These are phyloP conservation scores for Nephrocerus scutellatus DNA, from an alignment of 2,888 invertebrate genomes.

Conservation along the genomic window DNA sequence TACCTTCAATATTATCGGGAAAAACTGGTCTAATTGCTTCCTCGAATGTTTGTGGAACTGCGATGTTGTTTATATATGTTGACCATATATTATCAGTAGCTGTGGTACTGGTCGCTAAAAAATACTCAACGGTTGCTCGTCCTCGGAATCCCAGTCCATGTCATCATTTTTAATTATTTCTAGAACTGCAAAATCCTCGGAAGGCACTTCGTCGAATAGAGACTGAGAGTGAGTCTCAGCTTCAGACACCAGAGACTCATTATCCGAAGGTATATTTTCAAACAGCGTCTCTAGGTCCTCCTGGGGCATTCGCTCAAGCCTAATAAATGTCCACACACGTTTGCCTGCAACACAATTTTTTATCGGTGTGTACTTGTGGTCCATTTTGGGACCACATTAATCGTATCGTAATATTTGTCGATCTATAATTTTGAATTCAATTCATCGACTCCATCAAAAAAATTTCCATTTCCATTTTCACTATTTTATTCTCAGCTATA, in stretches of 20 bases:
- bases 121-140: neutral
- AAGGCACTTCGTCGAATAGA: neutral
- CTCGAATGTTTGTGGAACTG: conserved; percentile 1
- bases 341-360: conserved; percentile 1
- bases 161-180: neutral
- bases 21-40: conserved; percentile 1
- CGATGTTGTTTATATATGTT: neutral
- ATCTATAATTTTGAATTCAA: no score
- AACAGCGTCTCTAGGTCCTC: conserved; percentile 1
- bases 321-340: conserved; percentile 1
- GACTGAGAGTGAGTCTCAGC: conserved; percentile 2
- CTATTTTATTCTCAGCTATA: no score
- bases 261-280: conserved; percentile 1
- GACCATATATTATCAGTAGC: neutral
- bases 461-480: no score
- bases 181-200: neutral
- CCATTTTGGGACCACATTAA: neutral
- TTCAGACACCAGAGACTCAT: conserved; percentile 1
- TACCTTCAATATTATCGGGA: conserved; percentile 2
- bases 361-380: conserved; percentile 1
- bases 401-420: no score
- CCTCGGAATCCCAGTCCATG: conserved; percentile 2
- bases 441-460: no score
- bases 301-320: no score
- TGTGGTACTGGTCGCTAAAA: conserved; percentile 1